Conservation (phyloP, 53 echinoderm and acorn worm genomes). For the Stichopus horrens region DNA sequence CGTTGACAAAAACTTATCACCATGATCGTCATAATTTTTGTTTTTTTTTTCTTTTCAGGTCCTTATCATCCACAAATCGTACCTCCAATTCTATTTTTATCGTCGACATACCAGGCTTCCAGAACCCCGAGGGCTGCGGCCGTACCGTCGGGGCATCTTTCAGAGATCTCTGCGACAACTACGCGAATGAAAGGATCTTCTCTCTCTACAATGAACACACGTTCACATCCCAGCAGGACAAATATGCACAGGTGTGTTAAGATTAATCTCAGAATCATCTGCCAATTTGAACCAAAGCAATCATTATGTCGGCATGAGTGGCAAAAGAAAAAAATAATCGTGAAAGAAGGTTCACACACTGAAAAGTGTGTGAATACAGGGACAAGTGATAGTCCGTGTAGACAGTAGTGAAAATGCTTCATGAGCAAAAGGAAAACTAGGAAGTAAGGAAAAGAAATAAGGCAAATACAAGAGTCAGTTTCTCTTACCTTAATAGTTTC, state of each 20-base stretch:
- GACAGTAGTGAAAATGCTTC: no score
- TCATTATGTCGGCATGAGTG: neutral
- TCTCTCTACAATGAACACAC: slow-evolving; percentile 79
- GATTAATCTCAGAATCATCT: neutral
- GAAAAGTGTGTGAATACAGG: neutral
- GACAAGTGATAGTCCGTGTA: neutral
- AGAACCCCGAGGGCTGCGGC: slow-evolving; percentile 78
- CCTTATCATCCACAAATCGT: slow-evolving; percentile 76
- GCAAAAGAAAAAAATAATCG: neutral
- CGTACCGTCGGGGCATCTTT: slow-evolving; percentile 74
- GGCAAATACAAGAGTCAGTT: no score
- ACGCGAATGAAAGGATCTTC: slow-evolving; percentile 87
- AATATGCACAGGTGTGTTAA: slow-evolving; percentile 87
- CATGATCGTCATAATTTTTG: neutral
- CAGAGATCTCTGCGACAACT: slow-evolving; percentile 92
- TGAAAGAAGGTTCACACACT: neutral
- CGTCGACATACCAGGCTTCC: slow-evolving; percentile 89
- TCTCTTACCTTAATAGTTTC: no score
- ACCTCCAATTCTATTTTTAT: slow-evolving; percentile 80
- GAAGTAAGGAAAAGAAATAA: no score
- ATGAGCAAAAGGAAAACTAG: no score
- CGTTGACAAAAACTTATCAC: no score
- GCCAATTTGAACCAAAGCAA: no score
- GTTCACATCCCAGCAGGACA: slow-evolving; percentile 85
- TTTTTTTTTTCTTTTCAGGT: slow-evolving; percentile 49